Evolutionary conservation across 2,113 vertebrate genomes (phyloP), one percentile per base, ranked within the genome.

Genomic region (Alces alces): DNA sequence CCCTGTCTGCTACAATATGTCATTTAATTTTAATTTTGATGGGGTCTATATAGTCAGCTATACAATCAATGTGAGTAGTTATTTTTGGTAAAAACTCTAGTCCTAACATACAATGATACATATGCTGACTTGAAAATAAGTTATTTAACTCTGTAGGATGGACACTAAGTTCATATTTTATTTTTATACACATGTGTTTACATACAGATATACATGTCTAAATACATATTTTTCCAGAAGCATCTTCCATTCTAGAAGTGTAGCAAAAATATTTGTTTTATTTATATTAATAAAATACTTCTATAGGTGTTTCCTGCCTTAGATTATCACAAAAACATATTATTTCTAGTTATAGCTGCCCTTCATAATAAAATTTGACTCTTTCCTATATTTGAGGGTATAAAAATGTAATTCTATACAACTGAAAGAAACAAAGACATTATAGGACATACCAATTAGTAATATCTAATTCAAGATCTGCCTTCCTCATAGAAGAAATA

Each of bases 21-120:
- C 79, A 86, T 91, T 50, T 91, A 91, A 84, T 93, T 89, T 95
- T 85, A 45, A 94, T 93, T 93, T 95, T 36, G 89, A 36, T 43
- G 58, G 43, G 16, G 7, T 64, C 76, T 89, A 3, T 55, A 54
- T 52, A 36, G 23, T 86, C 83, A 96, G 25, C 39, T 55, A 0
- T 60, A 52, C 8, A n/a, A 36, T 95, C 45, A 91, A 52, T 61
- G 70, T 30, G 57, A 50, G 15, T 78, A 92, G 28, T 82, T 96
- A 50, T 36, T 66, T 96, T 96, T 78, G 15, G 21, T 93, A 45
- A 91, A 95, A 97, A 47, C 33, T 88, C 82, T 92, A 54, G 27
- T 78, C 15, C 33, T 21, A 80, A 89, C 19, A 95, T 21, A 93
- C 16, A 82, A 58, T 93, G 23, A 80, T 28, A 47, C 2, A n/a